Percentiles rank a stretch among this genome's conserved stretches.
Conservation (phyloP, 2,888 invertebrate genomes). For the Aspidapion aeneum region DNA sequence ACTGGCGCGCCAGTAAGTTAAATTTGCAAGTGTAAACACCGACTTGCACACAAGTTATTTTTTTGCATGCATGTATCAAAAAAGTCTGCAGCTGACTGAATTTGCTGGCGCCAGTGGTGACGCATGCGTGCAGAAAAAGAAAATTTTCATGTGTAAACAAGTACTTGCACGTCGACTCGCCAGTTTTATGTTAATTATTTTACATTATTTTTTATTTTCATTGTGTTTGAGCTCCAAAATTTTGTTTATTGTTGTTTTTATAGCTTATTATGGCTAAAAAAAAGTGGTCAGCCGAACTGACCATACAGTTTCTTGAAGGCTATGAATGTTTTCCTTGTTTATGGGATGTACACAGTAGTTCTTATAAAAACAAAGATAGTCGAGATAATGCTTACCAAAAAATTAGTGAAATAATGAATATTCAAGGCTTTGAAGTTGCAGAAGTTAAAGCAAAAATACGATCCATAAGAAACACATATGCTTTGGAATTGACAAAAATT, state of each 20-base stretch:
- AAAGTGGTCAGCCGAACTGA: slow-evolving; percentile 13
- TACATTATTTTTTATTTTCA: too few relatives aligned
- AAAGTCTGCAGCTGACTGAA: not conserved
- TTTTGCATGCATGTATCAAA: not conserved
- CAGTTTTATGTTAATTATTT: not conserved
- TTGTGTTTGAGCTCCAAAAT: not conserved
- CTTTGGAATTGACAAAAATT: too few relatives aligned
- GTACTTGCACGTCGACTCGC: not conserved
- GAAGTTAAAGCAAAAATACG: too few relatives aligned
- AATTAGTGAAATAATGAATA: not conserved
- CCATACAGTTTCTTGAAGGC: slow-evolving; percentile 21
- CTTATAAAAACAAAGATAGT: not conserved
- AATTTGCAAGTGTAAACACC: too few relatives aligned
- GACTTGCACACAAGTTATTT: too few relatives aligned
- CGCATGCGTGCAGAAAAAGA: not conserved
- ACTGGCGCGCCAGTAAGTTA: too few relatives aligned
- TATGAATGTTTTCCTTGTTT: slow-evolving; percentile 15
- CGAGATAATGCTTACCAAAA: not conserved
- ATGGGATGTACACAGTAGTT: not conserved
- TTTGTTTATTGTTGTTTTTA: not conserved
- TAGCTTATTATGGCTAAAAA: slow-evolving; percentile 3
- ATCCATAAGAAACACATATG: too few relatives aligned
- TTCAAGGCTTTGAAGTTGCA: too few relatives aligned
- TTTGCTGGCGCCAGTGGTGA: slow-evolving; percentile 1
- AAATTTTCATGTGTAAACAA: slow-evolving; percentile 1